Conservation (phyloP, 2,888 invertebrate genomes). For the Tipula confusa region DNA sequence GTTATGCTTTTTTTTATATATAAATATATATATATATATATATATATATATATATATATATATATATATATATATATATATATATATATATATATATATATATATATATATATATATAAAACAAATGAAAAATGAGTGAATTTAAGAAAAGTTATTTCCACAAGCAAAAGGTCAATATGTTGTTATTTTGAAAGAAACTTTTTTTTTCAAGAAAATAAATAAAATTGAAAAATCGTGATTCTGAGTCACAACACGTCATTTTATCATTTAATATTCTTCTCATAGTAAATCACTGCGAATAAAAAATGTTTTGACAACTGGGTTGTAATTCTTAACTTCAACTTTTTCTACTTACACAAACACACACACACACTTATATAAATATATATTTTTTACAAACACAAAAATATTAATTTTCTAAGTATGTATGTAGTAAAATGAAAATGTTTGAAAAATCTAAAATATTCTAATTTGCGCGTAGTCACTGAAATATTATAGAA, state of each 20-base stretch:
- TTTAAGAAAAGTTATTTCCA: neutral
- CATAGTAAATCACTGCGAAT: neutral
- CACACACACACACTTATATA: neutral
- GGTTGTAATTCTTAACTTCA: neutral
- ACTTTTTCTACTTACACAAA: neutral
- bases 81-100: too few species aligned
- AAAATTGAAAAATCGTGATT: neutral
- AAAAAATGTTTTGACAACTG: neutral
- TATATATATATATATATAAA: too few species aligned
- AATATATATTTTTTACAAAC: neutral
- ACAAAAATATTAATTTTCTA: neutral
- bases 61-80: too few species aligned
- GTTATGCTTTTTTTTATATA: too few species aligned
- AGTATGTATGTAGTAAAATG: too few species aligned
- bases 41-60: too few species aligned
- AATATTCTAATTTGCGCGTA: neutral
- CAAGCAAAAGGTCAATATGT: neutral
- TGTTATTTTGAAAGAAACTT: neutral
- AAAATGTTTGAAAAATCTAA: neutral
- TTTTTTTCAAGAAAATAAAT: neutral
- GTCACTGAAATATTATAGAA: neutral
- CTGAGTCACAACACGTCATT: neutral
- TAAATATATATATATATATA: too few species aligned
- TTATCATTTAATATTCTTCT: neutral
- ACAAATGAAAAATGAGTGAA: neutral